Evolutionary conservation across 1,140 invertebrate species (phyloP).

Genomic region (Acromyrmex charruanus): DNA sequence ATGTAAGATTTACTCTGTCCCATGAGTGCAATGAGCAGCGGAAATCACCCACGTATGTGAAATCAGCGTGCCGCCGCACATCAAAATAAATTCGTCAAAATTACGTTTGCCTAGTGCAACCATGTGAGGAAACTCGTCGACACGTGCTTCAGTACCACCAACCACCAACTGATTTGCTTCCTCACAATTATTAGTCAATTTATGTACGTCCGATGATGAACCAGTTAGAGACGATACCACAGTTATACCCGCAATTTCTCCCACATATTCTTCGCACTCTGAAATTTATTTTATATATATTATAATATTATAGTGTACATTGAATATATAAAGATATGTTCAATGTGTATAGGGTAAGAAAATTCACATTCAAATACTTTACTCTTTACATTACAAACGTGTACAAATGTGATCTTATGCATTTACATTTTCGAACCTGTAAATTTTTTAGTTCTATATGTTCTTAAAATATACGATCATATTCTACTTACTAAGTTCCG

Average conservation of each 20-base stretch:
- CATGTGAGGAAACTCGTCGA: constrained; percentile 89
- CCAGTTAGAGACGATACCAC: neutral
- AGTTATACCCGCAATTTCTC: constrained; percentile 16
- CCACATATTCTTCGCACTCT: constrained; percentile 69
- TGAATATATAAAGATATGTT: neutral
- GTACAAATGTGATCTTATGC: neutral
- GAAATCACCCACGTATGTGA: constrained; percentile 84
- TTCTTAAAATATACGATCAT: neutral
- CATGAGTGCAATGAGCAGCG: constrained; percentile 84
- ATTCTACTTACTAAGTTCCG: constrained; percentile 68
- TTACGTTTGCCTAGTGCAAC: constrained; percentile 82
- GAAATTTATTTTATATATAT: constrained; percentile 22
- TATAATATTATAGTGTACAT: neutral
- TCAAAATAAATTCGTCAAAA: constrained; percentile 73
- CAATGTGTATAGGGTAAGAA: too few relatives aligned
- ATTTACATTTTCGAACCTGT: neutral
- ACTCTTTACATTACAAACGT: neutral
- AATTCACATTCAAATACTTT: too few relatives aligned
- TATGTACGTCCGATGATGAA: neutral
- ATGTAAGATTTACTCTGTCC: constrained; percentile 59
- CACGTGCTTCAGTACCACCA: constrained; percentile 32
- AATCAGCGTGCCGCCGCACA: constrained; percentile 85
- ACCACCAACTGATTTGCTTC: constrained; percentile 38
- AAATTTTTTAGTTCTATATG: constrained; percentile 5
- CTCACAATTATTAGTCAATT: constrained; percentile 27